A percentile compares a stretch with the other conserved stretches of the same genome.
phyloP scores from a whole-genome alignment of 2,888 invertebrate species.

The Tolmerus cingulatus region DNA sequence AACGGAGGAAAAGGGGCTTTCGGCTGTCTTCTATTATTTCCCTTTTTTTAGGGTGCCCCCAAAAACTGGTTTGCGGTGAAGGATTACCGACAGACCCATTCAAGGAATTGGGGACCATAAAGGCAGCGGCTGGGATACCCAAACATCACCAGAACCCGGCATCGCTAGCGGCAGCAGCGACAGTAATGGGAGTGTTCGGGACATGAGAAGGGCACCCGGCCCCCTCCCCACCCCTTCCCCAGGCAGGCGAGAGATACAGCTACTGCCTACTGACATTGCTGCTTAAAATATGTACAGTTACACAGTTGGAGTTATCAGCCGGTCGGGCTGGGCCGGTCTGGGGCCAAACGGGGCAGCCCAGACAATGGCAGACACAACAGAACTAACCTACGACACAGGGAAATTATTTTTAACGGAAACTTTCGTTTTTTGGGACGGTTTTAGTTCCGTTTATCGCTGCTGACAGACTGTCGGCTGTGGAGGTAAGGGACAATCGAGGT shows the following conservation, averaged over 20 bases:
- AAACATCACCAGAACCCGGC: not conserved
- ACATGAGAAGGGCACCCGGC: constrained; percentile 34
- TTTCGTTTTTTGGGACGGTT: constrained; percentile 37
- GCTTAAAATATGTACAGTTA: constrained; percentile 37
- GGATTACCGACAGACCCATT: constrained; percentile 42
- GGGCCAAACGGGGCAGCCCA: not conserved
- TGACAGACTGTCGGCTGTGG: not conserved
- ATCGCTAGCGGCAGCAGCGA: not conserved
- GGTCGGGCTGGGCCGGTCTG: not conserved
- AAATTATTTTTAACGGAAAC: constrained; percentile 41
- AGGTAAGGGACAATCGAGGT: not conserved
- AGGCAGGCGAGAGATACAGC: not conserved
- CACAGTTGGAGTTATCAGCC: constrained; percentile 7
- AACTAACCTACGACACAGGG: constrained; percentile 39
- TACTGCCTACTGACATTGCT: not conserved
- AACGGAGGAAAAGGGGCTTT: constrained; percentile 16
- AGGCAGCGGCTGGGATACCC: not conserved
- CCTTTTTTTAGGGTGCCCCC: constrained; percentile 26
- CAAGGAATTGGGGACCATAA: constrained; percentile 41
- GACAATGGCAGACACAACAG: constrained; percentile 39
- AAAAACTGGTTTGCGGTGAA: constrained; percentile 38
- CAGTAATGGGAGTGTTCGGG: not conserved
- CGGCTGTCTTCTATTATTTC: constrained; percentile 33
- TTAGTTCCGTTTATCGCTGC: constrained; percentile 20
- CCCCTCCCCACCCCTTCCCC: not conserved